Evolutionary conservation across 2,888 invertebrate species (phyloP).

Genomic region (Eubasilissa splendida): DNA sequence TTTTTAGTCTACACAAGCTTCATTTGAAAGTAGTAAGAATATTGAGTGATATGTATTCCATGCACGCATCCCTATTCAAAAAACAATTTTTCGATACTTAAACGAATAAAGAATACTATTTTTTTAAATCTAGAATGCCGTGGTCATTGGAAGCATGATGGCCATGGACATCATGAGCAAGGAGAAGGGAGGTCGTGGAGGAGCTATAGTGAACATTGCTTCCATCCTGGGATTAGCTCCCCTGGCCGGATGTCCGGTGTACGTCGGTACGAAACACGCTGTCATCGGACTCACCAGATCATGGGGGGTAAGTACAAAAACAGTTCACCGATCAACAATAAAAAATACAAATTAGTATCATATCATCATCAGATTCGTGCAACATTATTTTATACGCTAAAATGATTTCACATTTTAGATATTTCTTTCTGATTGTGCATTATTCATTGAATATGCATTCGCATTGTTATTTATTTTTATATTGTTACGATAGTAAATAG

Average conservation of each 20-base stretch:
- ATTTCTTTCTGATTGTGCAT: too few relatives aligned
- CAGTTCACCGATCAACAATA: neutral
- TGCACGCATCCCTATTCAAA: too few relatives aligned
- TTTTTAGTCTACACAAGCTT: too few relatives aligned
- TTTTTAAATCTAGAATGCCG: conserved; percentile 62
- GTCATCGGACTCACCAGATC: conserved; percentile 71
- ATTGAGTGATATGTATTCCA: too few relatives aligned
- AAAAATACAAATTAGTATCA: neutral
- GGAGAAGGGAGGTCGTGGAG: conserved; percentile 73
- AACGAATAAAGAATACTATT: neutral
- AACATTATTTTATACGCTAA: neutral
- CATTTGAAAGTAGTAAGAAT: too few relatives aligned
- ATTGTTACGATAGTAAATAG: too few relatives aligned
- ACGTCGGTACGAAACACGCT: conserved; percentile 75
- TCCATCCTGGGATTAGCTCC: conserved; percentile 74
- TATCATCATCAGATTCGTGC: neutral
- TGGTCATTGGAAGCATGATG: conserved; percentile 69
- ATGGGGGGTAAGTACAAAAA: conserved; percentile 63
- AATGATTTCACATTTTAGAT: too few relatives aligned
- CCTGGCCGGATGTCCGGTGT: conserved; percentile 71
- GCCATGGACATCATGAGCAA: conserved; percentile 75
- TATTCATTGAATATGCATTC: too few relatives aligned
- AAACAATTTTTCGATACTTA: too few relatives aligned
- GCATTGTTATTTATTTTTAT: too few relatives aligned
- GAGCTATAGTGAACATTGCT: conserved; percentile 77